Conservation (phyloP, 1,140 invertebrate genomes). For the Archegozetes longisetosus region DNA sequence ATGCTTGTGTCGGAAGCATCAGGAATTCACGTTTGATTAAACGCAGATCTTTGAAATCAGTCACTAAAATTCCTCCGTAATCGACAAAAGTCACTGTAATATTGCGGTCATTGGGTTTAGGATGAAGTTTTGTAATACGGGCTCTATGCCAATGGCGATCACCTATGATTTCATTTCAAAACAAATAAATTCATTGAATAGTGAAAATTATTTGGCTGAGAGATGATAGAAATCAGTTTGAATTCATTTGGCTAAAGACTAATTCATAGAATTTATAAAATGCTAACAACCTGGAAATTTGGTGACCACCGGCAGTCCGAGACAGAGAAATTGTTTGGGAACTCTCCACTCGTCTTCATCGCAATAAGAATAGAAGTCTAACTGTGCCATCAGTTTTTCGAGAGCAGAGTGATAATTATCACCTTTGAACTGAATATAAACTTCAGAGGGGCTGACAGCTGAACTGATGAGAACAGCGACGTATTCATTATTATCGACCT, state of each 20-base stretch:
- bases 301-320: neutral
- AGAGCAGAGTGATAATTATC: neutral
- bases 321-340: neutral
- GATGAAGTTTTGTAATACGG: neutral
- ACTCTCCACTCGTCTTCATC: neutral
- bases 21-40: neutral
- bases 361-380: neutral
- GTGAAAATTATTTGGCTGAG: no score
- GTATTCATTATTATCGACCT: neutral
- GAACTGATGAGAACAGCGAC: neutral
- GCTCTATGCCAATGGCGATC: neutral
- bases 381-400: neutral
- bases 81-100: neutral
- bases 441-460: neutral
- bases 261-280: neutral
- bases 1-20: neutral
- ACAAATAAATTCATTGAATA: neutral
- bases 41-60: neutral
- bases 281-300: neutral
- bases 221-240: no score
- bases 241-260: neutral
- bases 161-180: neutral
- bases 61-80: neutral
- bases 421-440: neutral
- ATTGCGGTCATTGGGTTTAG: neutral